phyloP scores from a whole-genome alignment of 2,797 vertebrate species.

The Eleutherodactylus coqui region DNA sequence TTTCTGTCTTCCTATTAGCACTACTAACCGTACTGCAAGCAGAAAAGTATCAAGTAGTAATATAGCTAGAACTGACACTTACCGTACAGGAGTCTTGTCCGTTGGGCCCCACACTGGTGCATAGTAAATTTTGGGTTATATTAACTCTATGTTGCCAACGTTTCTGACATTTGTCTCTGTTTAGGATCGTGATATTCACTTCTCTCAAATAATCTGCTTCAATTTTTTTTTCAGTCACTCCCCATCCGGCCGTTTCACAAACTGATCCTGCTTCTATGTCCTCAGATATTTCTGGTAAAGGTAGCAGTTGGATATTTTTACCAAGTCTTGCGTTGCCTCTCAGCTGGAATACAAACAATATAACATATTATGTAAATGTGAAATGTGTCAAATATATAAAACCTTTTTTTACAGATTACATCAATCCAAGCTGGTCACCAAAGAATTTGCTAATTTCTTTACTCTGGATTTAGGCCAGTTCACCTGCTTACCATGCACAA shows the following conservation, averaged over 20 bases:
- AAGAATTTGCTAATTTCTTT: too few species aligned
- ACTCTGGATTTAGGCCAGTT: too few species aligned
- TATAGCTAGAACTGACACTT: constrained; percentile 65
- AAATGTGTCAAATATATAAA: background rate
- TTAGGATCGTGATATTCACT: constrained; percentile 40
- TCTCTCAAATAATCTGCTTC: constrained; percentile 27
- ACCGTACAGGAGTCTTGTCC: constrained; percentile 69
- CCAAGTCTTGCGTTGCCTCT: background rate
- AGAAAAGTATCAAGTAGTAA: background rate
- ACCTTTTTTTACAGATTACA: too few species aligned
- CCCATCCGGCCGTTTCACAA: constrained; percentile 55
- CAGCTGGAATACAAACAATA: constrained; percentile 29
- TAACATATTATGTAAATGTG: background rate
- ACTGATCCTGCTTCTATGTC: constrained; percentile 18
- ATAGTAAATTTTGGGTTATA: constrained; percentile 72
- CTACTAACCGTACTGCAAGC: too few species aligned
- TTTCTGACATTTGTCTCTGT: background rate
- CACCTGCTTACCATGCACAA: too few species aligned
- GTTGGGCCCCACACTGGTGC: constrained; percentile 63
- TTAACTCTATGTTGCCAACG: constrained; percentile 65
- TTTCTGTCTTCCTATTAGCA: too few species aligned
- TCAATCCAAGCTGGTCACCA: too few species aligned
- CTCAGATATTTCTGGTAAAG: constrained; percentile 15
- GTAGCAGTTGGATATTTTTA: constrained; percentile 32
- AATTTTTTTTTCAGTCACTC: background rate